phyloP scores from a whole-genome alignment of 2,888 invertebrate genomes.

The Blastobasis adustella region DNA sequence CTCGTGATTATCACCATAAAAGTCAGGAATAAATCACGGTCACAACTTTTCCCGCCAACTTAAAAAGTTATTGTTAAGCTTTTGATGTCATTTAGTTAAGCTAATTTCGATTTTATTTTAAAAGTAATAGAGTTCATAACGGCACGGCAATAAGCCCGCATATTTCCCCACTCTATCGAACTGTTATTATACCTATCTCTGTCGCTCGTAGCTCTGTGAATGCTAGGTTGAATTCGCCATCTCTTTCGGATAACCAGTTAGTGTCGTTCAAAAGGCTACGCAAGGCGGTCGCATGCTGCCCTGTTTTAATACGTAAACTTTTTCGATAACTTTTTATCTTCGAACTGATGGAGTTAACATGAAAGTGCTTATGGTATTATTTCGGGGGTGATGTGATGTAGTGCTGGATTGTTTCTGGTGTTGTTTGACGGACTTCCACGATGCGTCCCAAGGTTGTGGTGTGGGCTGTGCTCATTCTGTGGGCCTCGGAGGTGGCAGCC shows the following conservation, averaged over 20 bases:
- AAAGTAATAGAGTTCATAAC: too few species aligned
- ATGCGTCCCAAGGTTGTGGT: constrained; percentile 46
- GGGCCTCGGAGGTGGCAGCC: constrained; percentile 73
- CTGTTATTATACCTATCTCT: constrained; percentile 36
- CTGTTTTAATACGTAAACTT: constrained; percentile 35
- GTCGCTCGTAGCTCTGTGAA: constrained; percentile 23
- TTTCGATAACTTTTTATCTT: constrained; percentile 8
- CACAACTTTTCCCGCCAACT: constrained; percentile 51
- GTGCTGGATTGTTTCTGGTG: constrained; percentile 17
- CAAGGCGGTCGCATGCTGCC: constrained; percentile 24
- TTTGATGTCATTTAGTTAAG: not conserved
- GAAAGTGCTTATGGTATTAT: constrained; percentile 1
- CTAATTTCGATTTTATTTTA: too few species aligned
- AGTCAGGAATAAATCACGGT: not conserved
- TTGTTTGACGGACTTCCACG: constrained; percentile 25
- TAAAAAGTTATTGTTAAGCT: constrained; percentile 17
- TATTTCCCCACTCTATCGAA: constrained; percentile 8
- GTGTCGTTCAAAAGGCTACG: constrained; percentile 32
- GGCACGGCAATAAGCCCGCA: not conserved
- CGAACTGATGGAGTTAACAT: constrained; percentile 22
- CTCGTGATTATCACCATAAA: too few species aligned
- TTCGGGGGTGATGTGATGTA: constrained; percentile 36
- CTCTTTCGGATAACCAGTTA: constrained; percentile 27
- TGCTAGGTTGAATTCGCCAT: constrained; percentile 13
- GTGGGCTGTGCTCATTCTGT: constrained; percentile 56